Evolutionary conservation across 2,797 vertebrate species (phyloP), one percentile per base, ranked within the genome.

Genomic region (Megalops cyprinoides): DNA sequence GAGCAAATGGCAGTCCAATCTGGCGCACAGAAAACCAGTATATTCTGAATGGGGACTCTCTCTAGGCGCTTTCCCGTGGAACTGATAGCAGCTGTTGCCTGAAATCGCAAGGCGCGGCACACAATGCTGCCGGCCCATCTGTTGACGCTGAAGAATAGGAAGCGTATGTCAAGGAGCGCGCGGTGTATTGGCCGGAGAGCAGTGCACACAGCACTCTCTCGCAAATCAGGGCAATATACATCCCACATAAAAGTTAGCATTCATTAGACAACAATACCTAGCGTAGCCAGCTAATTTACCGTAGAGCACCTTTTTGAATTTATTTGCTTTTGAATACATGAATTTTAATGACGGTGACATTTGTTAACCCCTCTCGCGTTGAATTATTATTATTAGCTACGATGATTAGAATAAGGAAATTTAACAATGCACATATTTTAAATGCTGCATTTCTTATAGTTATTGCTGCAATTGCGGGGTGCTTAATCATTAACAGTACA

Each of bases 61-160:
- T 90, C 86, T 87, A 85, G 39, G 88, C 89, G 87, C 87, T 90
- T 90, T 91, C 90, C 92, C 92, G 93, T 95, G 92, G 93, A 95
- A 94, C 91, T 94, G 92, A 94, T 90, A 95, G 96, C 97, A 98
- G 96, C 97, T 99, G 97, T 95, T 91, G 94, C 96, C 94, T 95
- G 94, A 96, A 95, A 96, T 97, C 95, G 95, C 93, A 92, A 95
- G 94, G 94, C 94, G 91, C 89, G 90, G 87, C 90, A 95, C 92
- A 94, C 93, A 96, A 94, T 94, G 92, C 92, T 90, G 88, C 74
- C 83, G 89, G 92, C 94, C 97, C 98, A 99, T 99, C 98, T 99
- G 98, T 96, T 98, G 95, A 95, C 92, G 94, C 94, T 94, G 92
- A 87, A 93, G 95, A 94, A 96, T 94, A 94, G 95, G 92, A 88